Percentiles rank a stretch among this genome's conserved stretches.
Conservation (phyloP, 1,140 invertebrate genomes). For the Coptotermes formosanus region DNA sequence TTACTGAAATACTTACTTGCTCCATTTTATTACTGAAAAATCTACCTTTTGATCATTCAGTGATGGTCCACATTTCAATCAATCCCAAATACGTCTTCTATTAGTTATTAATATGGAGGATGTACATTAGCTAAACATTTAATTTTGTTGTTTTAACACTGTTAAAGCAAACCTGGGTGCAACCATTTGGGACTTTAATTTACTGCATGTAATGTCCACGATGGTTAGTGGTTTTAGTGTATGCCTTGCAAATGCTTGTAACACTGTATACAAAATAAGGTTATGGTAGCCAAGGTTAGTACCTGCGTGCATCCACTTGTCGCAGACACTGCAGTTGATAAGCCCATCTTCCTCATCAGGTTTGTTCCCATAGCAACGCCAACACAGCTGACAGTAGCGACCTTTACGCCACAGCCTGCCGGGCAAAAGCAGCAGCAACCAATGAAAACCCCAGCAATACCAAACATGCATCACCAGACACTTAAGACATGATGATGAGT, state of each 20-base stretch:
- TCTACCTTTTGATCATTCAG: too few relatives aligned
- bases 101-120: too few relatives aligned
- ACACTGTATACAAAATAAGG: slow-evolving; percentile 36
- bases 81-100: too few relatives aligned
- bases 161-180: too few relatives aligned
- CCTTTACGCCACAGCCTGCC: slow-evolving; percentile 54
- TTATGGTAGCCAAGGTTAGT: slow-evolving; percentile 43
- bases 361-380: slow-evolving; percentile 52
- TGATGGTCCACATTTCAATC: too few relatives aligned
- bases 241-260: background rate
- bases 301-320: slow-evolving; percentile 58
- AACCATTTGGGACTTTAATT: too few relatives aligned
- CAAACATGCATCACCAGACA: background rate
- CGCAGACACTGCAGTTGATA: slow-evolving; percentile 54
- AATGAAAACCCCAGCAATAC: slow-evolving; percentile 5
- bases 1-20: too few relatives aligned
- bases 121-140: too few relatives aligned
- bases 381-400: slow-evolving; percentile 55
- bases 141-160: too few relatives aligned
- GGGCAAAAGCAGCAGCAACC: background rate
- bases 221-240: too few relatives aligned
- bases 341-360: slow-evolving; percentile 52
- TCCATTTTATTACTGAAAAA: too few relatives aligned
- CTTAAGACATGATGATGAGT: background rate
- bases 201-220: too few relatives aligned